Percentiles rank a stretch among this genome's conserved stretches.
These are phyloP conservation scores for Conchocele bisecta DNA, from an alignment of 2,888 invertebrate genomes.

Conservation along the genomic window DNA sequence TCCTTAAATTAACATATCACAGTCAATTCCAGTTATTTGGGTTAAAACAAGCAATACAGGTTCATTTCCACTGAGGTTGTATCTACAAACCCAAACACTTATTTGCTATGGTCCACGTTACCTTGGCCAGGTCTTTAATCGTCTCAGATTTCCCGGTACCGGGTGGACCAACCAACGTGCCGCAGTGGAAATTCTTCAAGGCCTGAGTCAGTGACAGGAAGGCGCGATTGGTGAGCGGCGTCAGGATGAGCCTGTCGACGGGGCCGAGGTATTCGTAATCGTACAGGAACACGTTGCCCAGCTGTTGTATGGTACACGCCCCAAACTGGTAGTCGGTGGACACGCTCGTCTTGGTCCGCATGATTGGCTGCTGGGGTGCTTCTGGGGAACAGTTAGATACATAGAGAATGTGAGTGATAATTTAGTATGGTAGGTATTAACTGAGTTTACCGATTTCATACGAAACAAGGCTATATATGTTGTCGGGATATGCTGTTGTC, in stretches of 20 bases:
- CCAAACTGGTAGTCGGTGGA: constrained; percentile 79
- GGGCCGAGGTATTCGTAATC: constrained; percentile 81
- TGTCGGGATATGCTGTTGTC: no score
- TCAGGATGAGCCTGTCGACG: constrained; percentile 70
- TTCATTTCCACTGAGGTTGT: no score
- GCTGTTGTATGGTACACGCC: constrained; percentile 77
- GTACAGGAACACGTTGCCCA: constrained; percentile 76
- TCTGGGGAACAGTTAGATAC: constrained; percentile 48
- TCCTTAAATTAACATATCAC: no score
- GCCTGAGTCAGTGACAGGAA: constrained; percentile 78
- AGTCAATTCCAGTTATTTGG: no score
- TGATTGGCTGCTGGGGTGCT: constrained; percentile 58
- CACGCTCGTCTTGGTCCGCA: constrained; percentile 75
- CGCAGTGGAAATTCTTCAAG: constrained; percentile 78
- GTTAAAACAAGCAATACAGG: no score
- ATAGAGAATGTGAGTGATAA: no score
- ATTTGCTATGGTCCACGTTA: no score
- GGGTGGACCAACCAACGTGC: constrained; percentile 78
- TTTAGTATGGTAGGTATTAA: no score
- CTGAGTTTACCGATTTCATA: no score
- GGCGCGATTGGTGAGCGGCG: constrained; percentile 80
- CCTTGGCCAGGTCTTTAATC: constrained; percentile 77
- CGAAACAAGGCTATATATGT: no score
- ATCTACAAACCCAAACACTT: no score
- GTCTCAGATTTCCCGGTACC: constrained; percentile 81